Percentiles rank a stretch among this genome's conserved stretches.
phyloP scores from a whole-genome alignment of 2,113 vertebrate species.

The Pan troglodytes region NHGRI_mPanTro3-v2.1_pri NC_086015.1:147074001-147074500 shows the following conservation, averaged over 20 bases:
- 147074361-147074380: not conserved
- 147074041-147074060: not conserved
- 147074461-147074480: not conserved
- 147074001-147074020: not conserved
- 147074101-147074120: not conserved
- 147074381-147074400: not conserved
- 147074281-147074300: not conserved
- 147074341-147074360: not conserved
- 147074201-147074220: not conserved
- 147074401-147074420: not conserved
- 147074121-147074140: not conserved
- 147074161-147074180: not conserved
- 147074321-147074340: not conserved
- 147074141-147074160: not conserved
- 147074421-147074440: not conserved
- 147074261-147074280: not conserved
- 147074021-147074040: not conserved
- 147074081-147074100: not conserved
- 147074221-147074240: not conserved
- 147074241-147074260: not conserved
- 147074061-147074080: not conserved
- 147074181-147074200: not conserved
- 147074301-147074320: not conserved
- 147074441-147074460: not conserved
- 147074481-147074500: not conserved